Conservation (phyloP, 2,888 invertebrate genomes). For the Onthophagus sagittarius region DNA sequence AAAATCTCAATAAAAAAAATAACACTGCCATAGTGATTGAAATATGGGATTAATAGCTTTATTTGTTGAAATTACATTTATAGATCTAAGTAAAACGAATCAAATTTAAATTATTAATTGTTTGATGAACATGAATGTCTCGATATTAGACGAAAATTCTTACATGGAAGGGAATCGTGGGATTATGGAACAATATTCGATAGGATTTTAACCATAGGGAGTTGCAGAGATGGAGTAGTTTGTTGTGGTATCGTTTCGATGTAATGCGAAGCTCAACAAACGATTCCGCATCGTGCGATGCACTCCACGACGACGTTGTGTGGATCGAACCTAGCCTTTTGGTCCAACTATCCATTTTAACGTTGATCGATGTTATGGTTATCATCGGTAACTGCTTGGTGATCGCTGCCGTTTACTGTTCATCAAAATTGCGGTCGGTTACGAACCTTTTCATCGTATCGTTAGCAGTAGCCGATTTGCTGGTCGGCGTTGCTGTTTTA, state of each 20-base stretch:
- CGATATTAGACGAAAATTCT: too few relatives aligned
- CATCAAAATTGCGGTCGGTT: constrained; percentile 87
- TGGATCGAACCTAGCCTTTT: constrained; percentile 79
- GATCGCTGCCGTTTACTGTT: constrained; percentile 87
- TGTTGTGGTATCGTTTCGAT: not conserved
- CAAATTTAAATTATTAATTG: too few relatives aligned
- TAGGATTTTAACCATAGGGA: constrained; percentile 14
- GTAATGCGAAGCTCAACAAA: constrained; percentile 72
- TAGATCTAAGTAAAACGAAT: too few relatives aligned
- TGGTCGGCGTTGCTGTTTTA: constrained; percentile 92
- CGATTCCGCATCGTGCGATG: constrained; percentile 71
- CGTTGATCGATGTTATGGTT: constrained; percentile 83
- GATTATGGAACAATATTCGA: not conserved
- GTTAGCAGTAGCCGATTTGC: constrained; percentile 90
- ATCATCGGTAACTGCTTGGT: constrained; percentile 89
- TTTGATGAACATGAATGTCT: too few relatives aligned
- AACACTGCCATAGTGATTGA: too few relatives aligned
- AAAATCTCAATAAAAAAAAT: too few relatives aligned
- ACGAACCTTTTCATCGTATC: constrained; percentile 97
- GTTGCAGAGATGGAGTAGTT: constrained; percentile 22
- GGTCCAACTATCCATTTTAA: constrained; percentile 71
- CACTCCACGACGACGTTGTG: constrained; percentile 72
- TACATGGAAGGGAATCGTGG: not conserved
- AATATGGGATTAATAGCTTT: too few relatives aligned
- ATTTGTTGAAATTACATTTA: too few relatives aligned